Base-by-base conservation (phyloP, 2,888 invertebrate species). In the Drosophila algonquin region DNA sequence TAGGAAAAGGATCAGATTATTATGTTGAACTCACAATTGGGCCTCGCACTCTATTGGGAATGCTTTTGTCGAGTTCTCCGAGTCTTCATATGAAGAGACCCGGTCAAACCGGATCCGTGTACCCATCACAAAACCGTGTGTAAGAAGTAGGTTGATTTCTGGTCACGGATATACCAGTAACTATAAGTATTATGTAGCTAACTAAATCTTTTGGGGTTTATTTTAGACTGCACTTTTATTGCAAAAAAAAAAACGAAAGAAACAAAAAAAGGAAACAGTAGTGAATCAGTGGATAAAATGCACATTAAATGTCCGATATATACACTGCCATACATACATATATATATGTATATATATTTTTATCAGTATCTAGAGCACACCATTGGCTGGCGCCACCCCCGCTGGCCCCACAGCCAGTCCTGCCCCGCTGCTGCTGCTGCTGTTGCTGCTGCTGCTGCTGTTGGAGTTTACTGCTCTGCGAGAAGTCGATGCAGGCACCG, bases 401-500 rank as follows among this genome's bases (percentile, higher is more conserved):
- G 62, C 27, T 24, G 53, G 27, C 24, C 54, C 58, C 27, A 55
- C 9, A 47, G 67, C 5, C 60, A 63, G 12, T 76, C 77, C 27
- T 75, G 79, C n/a, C 9, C 32, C 45, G 72, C 57, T 70, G 68
- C 52, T 58, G 55, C 18, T 55, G 48, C n/a, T 70, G 64, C 32
- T 70, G 54, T 32, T 57, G 57, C n/a, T 57, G 62, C 27, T 56
- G 50, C 18, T 70, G 64, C 32, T 70, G 54, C 9, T 77, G 78
- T 45, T 88, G 85, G 53, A 85, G 73, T 68, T 91, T 92, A 74
- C 88, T 91, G 78, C 87, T 92, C 73, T 90, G 90, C 7, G 92
- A 92, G 74, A 92, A 92, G 80, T 92, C 92, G 75, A 92, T 92
- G 82, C 92, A 92, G 63, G 92, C 87, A 47, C 92, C 92, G 16